Evolutionary conservation across 2,888 invertebrate species (phyloP), one percentile per base, ranked within the genome.

Genomic region (Vanessa cardui): DNA sequence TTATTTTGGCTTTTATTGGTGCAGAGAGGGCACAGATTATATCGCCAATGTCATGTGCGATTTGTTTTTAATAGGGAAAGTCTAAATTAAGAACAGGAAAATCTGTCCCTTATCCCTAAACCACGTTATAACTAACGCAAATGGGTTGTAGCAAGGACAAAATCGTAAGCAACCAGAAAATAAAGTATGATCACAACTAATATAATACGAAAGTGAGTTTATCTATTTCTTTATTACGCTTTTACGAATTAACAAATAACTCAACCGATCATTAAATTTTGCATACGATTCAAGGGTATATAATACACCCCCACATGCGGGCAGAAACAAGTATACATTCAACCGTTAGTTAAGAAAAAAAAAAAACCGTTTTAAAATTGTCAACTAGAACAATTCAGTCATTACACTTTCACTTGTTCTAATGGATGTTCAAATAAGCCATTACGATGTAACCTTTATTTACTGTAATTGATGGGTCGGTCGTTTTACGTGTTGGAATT

Each of bases 361-460:
- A n/a, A n/a, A 47, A 47, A 47, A 47, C 0, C 15, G 6, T 47
- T 39, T 39, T 39, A 12, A 9, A 39, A 39, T 39, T 39, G 39
- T 39, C 39, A 26, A 39, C 39, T 39, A 12, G 39, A 39, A 39
- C 39, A 39, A 39, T 39, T 39, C 26, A 44, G 44, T 26, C 21
- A 50, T 56, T 45, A 47, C 45, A 59, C 67, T 67, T 67, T 67
- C 67, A 58, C 67, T 62, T 33, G 58, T 31, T 46, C 47, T 47
- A 61, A 68, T 64, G 52, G 68, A 64, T 31, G 12, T 60, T 49
- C 7, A 60, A 64, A 64, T 31, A 60, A 60, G 45, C 45, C 39
- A 52, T 62, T 49, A 58, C 56, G 39, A 46, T 59, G 44, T 68
- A 56, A 60, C 54, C 56, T 56, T 54, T 60, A 44, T 15, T 33